Evolutionary conservation across 2,888 invertebrate species (phyloP).

Genomic region (Hirtodrosophila alboralis): DNA sequence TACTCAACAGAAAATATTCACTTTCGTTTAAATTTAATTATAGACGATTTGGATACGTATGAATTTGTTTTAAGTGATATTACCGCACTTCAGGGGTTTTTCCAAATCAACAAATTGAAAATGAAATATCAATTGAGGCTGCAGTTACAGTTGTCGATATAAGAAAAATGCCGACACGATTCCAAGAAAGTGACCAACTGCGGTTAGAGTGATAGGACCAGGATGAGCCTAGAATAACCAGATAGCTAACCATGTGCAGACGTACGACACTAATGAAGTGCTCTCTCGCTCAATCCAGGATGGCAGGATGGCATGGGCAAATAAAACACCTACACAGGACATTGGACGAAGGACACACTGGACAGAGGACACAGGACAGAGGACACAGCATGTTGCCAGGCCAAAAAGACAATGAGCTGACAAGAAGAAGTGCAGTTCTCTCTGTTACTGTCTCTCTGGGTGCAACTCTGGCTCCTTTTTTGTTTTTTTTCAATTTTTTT

Average conservation of each 20-base stretch:
- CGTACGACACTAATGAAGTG: conserved; percentile 71
- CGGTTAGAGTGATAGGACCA: conserved; percentile 64
- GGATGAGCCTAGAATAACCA: conserved; percentile 1
- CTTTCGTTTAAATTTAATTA: too few species aligned
- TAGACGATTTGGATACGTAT: not conserved
- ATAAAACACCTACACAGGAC: conserved; percentile 70
- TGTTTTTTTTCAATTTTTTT: too few species aligned
- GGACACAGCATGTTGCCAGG: conserved; percentile 37
- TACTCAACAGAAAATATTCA: too few species aligned
- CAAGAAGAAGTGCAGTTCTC: too few species aligned
- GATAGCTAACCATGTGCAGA: conserved; percentile 43
- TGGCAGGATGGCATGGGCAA: conserved; percentile 44
- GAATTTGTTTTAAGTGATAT: conserved; percentile 2
- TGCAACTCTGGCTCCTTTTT: too few species aligned
- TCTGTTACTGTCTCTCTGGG: too few species aligned
- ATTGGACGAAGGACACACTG: conserved; percentile 5
- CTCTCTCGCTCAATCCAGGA: conserved; percentile 46
- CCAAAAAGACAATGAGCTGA: conserved; percentile 13
- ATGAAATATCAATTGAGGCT: conserved; percentile 55
- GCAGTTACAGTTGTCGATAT: conserved; percentile 44
- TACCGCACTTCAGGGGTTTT: conserved; percentile 8
- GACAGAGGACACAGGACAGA: conserved; percentile 3
- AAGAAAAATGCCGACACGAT: conserved; percentile 49
- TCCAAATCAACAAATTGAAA: conserved; percentile 27
- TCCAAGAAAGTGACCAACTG: conserved; percentile 74